phyloP scores from a whole-genome alignment of 2,888 invertebrate genomes.

The Drosophila mettleri region DNA sequence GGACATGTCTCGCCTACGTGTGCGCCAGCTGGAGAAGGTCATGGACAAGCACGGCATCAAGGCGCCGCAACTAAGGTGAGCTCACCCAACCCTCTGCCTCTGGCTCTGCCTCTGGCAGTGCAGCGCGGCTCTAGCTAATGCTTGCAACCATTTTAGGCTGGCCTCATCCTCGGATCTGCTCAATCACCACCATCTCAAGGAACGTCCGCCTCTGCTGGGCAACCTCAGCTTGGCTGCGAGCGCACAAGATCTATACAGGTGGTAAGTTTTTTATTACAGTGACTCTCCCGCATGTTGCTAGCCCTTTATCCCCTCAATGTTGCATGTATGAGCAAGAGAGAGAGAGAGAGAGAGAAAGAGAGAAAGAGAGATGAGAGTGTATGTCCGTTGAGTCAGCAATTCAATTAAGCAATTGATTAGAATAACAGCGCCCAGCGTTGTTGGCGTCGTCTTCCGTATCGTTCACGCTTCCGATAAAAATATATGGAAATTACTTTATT shows the following conservation, averaged over 20 bases:
- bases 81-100: background rate
- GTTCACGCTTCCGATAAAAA: constrained; percentile 57
- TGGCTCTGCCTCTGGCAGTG: no score
- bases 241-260: constrained; percentile 86
- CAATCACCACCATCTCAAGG: constrained; percentile 85
- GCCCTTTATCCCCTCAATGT: constrained; percentile 1
- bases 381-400: constrained; percentile 38
- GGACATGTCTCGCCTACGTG: constrained; percentile 93
- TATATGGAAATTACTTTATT: constrained; percentile 79
- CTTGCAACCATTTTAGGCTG: constrained; percentile 82
- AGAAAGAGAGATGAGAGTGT: background rate
- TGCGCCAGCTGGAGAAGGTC: constrained; percentile 94
- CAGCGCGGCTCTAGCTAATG: background rate
- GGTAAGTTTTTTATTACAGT: constrained; percentile 82
- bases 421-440: constrained; percentile 59
- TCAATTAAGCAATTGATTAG: constrained; percentile 72
- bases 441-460: constrained; percentile 1
- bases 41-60: constrained; percentile 93
- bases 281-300: constrained; percentile 33
- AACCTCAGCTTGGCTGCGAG: constrained; percentile 85
- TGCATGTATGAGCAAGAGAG: constrained; percentile 5
- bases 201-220: constrained; percentile 86
- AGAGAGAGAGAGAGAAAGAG: background rate
- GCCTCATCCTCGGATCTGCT: constrained; percentile 88
- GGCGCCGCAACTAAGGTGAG: constrained; percentile 89